Percentiles rank a stretch among this genome's conserved stretches.
These are phyloP conservation scores for Crocallis elinguaria DNA, from an alignment of 2,888 invertebrate genomes.

Conservation along the genomic window DNA sequence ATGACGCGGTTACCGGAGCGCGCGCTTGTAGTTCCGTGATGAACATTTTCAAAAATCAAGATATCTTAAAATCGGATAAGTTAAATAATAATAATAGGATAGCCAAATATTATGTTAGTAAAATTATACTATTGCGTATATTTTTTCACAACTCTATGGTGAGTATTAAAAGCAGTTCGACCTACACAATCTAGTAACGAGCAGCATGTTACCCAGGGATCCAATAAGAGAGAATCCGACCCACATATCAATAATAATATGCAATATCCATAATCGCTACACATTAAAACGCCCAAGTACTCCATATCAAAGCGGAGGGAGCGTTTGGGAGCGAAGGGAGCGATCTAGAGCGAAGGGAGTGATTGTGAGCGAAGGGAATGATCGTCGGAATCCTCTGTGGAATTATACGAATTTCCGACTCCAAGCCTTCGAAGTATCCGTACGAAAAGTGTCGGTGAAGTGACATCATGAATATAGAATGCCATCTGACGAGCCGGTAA, in stretches of 20 bases:
- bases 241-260: slow-evolving; percentile 16
- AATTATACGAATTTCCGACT: slow-evolving; percentile 53
- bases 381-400: slow-evolving; percentile 39
- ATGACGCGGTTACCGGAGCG: no score
- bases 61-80: no score
- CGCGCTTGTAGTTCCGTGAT: no score
- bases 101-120: no score
- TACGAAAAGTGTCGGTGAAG: slow-evolving; percentile 47
- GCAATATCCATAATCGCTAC: slow-evolving; percentile 21
- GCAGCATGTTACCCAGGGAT: slow-evolving; percentile 8
- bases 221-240: slow-evolving; percentile 9
- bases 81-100: no score
- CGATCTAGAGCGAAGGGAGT: slow-evolving; percentile 20
- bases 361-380: slow-evolving; percentile 16
- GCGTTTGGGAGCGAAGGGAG: slow-evolving; percentile 30
- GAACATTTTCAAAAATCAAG: no score
- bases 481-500: slow-evolving; percentile 56
- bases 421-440: slow-evolving; percentile 44
- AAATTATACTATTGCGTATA: not conserved
- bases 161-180: not conserved
- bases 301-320: slow-evolving; percentile 39
- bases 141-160: not conserved
- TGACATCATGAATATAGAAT: slow-evolving; percentile 62
- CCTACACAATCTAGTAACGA: slow-evolving; percentile 3
- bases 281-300: slow-evolving; percentile 34